Evolutionary conservation across 2,888 invertebrate genomes (phyloP).

Genomic region (Heteromurus nitidus): DNA sequence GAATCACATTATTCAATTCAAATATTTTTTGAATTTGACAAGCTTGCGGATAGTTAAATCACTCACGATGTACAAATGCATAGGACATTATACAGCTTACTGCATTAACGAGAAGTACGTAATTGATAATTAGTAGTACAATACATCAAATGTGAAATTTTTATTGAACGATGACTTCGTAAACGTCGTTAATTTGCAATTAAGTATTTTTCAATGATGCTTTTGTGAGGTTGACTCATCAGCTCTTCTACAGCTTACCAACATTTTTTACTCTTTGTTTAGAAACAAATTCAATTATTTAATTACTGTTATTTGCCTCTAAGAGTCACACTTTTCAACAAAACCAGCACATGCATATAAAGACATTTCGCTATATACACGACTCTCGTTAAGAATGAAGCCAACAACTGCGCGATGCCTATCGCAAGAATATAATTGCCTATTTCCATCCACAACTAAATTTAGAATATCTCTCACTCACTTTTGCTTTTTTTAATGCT

Average conservation of each 20-base stretch:
- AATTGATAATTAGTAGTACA: no score
- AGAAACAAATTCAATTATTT: background rate
- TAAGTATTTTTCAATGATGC: no score
- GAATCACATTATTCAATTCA: background rate
- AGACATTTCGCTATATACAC: background rate
- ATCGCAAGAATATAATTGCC: background rate
- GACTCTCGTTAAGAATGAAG: background rate
- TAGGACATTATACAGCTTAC: no score
- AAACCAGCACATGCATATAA: background rate
- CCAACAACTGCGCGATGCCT: no score
- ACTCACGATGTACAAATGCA: background rate
- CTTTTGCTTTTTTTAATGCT: background rate
- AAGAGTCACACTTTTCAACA: background rate
- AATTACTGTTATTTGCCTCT: background rate
- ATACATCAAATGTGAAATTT: no score
- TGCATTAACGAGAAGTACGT: no score
- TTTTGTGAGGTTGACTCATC: no score
- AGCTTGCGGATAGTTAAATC: background rate
- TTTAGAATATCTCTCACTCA: no score
- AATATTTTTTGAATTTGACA: background rate
- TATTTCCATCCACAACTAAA: background rate
- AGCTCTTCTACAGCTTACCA: no score
- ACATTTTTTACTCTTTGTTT: background rate
- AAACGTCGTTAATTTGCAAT: no score
- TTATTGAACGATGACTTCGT: no score